These are phyloP conservation scores for Pyrrhura leucotis DNA, from an alignment of 2,797 vertebrate species.

Conservation along the genomic window DNA sequence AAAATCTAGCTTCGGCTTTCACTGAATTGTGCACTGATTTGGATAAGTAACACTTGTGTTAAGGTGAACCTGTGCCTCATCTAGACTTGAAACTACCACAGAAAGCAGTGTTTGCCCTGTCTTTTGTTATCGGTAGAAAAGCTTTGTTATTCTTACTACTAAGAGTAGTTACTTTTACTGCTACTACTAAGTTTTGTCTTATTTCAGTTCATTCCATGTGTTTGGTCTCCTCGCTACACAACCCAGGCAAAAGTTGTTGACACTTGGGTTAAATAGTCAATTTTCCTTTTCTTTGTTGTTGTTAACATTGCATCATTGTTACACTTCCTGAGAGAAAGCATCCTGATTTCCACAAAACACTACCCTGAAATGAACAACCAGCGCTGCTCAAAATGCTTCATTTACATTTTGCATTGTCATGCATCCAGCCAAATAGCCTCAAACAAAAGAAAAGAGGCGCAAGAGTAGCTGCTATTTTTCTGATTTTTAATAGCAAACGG, in stretches of 20 bases:
- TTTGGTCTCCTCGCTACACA: accelerated
- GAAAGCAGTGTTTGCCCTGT: background rate
- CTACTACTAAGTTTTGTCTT: background rate
- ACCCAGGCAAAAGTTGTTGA: background rate
- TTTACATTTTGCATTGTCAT: background rate
- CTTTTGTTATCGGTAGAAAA: background rate
- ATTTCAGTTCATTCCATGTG: background rate
- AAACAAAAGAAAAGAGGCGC: background rate
- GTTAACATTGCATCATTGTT: background rate
- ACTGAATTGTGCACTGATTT: background rate
- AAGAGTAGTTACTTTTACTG: background rate
- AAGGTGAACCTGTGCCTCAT: background rate
- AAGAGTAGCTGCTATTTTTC: background rate
- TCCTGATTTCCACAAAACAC: background rate
- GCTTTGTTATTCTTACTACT: background rate
- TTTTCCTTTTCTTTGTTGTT: background rate
- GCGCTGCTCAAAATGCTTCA: background rate
- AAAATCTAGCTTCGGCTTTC: background rate
- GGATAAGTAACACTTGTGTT: background rate
- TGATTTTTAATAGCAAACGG: background rate
- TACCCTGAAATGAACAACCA: background rate
- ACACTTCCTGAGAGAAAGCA: background rate
- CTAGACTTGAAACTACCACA: too few species aligned
- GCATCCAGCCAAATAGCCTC: background rate
- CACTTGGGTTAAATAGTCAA: background rate